Evolutionary conservation across 2,113 vertebrate species (phyloP), one percentile per base, ranked within the genome.

Genomic region (Menidia beryllina): DNA sequence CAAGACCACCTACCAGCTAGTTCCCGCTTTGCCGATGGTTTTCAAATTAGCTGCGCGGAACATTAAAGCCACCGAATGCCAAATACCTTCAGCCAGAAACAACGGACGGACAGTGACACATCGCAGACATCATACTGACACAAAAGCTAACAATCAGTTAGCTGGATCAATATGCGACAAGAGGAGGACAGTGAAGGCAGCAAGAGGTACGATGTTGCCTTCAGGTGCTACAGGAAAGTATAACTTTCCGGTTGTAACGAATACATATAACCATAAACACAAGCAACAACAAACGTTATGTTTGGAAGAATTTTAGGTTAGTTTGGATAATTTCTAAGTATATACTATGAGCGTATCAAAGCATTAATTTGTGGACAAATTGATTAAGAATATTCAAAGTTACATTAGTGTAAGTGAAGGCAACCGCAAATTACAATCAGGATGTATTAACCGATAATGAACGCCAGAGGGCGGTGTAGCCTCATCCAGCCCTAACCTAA

Each of bases 11-110:
- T 90, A 95, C 94, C 94, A 95, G 93, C 93, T 88, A 84, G 90
- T 93, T 91, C 91, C 91, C 85, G 90, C 91, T 93, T 93, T 94
- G 88, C 91, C 90, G 87, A 93, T 91, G 85, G 87, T 91, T 91
- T 93, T 92, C 84, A 89, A 58, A 82, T 92, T 91, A 62, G 91
- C 89, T 77, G 93, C 91, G 75, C 91, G 92, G 92, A 91, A 94
- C 94, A 95, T 95, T 83, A 94, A 95, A 92, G 86, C 90, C 84
- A 34, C 83, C 73, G 82, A 82, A 84, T 85, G 48, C 75, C 89
- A 50, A 55, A 24, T 89, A 85, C 68, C 38, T 79, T 92, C 64
- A 92, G 66, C 86, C 86, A 86, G 89, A 92, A 91, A 93, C 80
- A 88, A 87, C 56, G 52, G 57, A 73, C 69, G 84, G 49, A 86